phyloP scores from a whole-genome alignment of 1,140 invertebrate species.

The Ostrea edulis region DNA sequence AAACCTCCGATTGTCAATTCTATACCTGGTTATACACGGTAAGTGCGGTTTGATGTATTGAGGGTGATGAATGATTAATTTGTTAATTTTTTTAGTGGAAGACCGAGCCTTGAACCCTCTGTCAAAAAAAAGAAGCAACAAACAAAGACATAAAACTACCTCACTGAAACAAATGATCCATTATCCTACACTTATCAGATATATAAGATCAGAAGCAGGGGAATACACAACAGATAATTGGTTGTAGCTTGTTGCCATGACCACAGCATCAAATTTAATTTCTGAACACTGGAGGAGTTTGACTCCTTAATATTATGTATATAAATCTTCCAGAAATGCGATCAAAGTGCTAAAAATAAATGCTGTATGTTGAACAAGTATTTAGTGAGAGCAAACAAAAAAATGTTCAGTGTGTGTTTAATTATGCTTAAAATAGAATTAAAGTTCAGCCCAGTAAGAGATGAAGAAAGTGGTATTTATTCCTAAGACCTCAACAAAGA shows the following conservation, averaged over 20 bases:
- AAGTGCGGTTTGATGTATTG: neutral
- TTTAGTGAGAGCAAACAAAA: neutral
- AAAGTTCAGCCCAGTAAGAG: neutral
- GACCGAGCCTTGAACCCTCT: neutral
- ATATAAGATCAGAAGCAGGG: neutral
- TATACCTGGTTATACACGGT: neutral
- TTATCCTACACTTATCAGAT: neutral
- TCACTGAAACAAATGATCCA: neutral
- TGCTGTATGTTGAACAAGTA: neutral
- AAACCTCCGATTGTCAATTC: neutral
- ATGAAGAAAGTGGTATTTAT: too few species aligned
- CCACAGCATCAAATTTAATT: neutral
- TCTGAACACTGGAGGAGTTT: neutral
- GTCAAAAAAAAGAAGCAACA: too few species aligned
- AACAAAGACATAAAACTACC: neutral
- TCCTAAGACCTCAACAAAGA: neutral
- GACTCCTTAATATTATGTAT: neutral
- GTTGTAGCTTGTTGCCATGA: constrained; percentile 3
- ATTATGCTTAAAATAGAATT: constrained; percentile 15
- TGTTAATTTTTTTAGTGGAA: neutral
- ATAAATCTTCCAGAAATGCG: neutral
- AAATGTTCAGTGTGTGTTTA: neutral
- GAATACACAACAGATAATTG: neutral
- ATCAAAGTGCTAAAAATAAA: neutral
- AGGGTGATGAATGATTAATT: neutral